Evolutionary conservation across 2,113 vertebrate genomes (phyloP), one percentile per base, ranked within the genome.

Genomic region (Parus major): DNA sequence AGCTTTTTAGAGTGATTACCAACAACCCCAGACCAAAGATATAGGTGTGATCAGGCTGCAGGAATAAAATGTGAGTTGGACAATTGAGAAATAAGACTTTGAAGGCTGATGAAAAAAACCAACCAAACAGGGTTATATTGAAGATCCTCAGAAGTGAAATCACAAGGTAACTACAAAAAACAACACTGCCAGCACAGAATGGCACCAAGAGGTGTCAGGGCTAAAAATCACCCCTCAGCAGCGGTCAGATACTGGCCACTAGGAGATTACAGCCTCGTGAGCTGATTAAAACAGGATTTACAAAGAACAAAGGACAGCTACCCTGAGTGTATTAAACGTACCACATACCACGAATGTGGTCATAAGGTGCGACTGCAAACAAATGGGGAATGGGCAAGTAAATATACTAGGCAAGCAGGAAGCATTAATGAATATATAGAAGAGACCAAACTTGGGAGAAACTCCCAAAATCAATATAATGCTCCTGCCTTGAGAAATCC

Each of bases 111-210:
- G 1, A 27, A 47, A 75, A 55, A 42, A 64, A 10, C 9, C 10
- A 59, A 27, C 0, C 4, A 39, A 56, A 33, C 0, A 2, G 4
- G 2, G 3, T 33, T 84, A 8, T 75, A 63, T 2, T 12, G 47
- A 50, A 47, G 31, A 66, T 91, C 12, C 8, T 9, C 52, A 59
- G 46, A 63, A 56, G 6, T 6, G 5, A 21, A 52, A 53, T 14
- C 42, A 47, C 20, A 61, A 46, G 59, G 27, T 56, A 33, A 64
- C 9, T 82, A 33, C 17, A 75, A n/a, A 59, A 88, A 52, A 20
- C 18, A n/a, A 49, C 16, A 36, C 11, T 56, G 47, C 14, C 66
- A 71, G 65, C 33, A 79, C 9, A 79, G 82, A 61, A 79, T 1
- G 2, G 12, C 19, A 82, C 29, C 44, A 71, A 33, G 44, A 60